Evolutionary conservation across 2,888 invertebrate genomes (phyloP).

Genomic region (Allygus modestus): DNA sequence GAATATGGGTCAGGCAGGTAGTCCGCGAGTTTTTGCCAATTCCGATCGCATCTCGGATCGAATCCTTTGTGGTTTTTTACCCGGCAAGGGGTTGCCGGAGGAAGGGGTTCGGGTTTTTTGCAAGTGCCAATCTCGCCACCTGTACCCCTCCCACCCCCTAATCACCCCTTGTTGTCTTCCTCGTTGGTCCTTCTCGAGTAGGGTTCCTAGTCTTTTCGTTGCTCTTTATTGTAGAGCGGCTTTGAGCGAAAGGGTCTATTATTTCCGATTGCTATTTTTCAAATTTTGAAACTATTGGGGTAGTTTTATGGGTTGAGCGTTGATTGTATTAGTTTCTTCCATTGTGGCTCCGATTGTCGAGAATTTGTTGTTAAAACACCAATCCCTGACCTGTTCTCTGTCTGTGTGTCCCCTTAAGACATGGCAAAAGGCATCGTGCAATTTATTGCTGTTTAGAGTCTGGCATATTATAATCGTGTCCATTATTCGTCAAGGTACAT

Average conservation of each 20-base stretch:
- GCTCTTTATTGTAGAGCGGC: background rate
- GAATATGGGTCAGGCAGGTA: slow-evolving; percentile 59
- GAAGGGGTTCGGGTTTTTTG: slow-evolving; percentile 54
- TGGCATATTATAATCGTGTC: no score
- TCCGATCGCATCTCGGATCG: slow-evolving; percentile 10
- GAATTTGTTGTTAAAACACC: no score
- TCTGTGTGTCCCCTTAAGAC: no score
- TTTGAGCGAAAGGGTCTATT: background rate
- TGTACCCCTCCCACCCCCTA: slow-evolving; percentile 1
- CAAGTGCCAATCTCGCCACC: slow-evolving; percentile 48
- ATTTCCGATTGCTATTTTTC: background rate
- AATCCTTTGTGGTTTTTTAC: slow-evolving; percentile 52
- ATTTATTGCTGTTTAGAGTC: no score
- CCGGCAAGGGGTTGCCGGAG: slow-evolving; percentile 40
- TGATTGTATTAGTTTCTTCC: background rate
- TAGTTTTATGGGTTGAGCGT: background rate
- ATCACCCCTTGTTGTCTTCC: slow-evolving; percentile 32
- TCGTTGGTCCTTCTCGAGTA: slow-evolving; percentile 1
- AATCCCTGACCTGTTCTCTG: no score
- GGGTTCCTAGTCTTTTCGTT: background rate
- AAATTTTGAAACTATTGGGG: background rate
- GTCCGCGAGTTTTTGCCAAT: slow-evolving; percentile 51
- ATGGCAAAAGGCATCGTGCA: no score
- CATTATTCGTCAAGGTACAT: no score
- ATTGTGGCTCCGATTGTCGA: background rate